Base-by-base conservation (phyloP, 2,113 vertebrate species). In the Odontesthes bonariensis region DNA sequence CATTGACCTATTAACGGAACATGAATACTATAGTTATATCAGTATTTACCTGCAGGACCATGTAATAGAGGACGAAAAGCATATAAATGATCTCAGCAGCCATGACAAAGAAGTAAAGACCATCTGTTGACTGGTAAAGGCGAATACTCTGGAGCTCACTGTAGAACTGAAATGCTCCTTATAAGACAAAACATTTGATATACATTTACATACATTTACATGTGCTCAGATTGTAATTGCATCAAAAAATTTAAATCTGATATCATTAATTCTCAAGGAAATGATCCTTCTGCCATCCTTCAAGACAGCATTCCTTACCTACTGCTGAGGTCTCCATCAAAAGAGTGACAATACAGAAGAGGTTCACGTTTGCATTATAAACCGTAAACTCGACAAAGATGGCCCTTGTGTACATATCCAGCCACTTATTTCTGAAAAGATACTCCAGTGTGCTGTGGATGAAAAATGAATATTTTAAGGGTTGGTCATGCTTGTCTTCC, bases 281-380 rank as follows among this genome's bases (percentile, higher is more conserved):
- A 38, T 38, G 2, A 38, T 10, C 6, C 35, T 6, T 38, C 2
- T 61, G 19, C 1, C 1, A 6, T 38, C 20, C 10, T 52, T 1
- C 20, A 9, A 27, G 8, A 0, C 8, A 66, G 58, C 2, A 17
- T 19, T 77, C 61, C 95, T 93, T 54, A 98, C 96, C 96, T 57
- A 95, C 84, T 47, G 95, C 95, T 3, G 92, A 92, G 52, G 92
- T 96, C 92, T 98, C 97, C 71, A 98, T 91, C 47, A 95, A 92
- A 63, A 99, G 92, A 0, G 87, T 96, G 82, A 96, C 79, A 1
- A 96, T 91, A 83, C 96, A 97, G 93, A 98, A 98, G 54, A 98
- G 95, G 86, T 98, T 98, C 80, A 98, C 93, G 0, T 97, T 98
- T 75, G 97, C 96, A 2, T 98, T 98, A 85, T 98, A 98, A 81